These are phyloP conservation scores for Megalonaias nervosa DNA, from an alignment of 1,140 invertebrate species.

Conservation along the genomic window DNA sequence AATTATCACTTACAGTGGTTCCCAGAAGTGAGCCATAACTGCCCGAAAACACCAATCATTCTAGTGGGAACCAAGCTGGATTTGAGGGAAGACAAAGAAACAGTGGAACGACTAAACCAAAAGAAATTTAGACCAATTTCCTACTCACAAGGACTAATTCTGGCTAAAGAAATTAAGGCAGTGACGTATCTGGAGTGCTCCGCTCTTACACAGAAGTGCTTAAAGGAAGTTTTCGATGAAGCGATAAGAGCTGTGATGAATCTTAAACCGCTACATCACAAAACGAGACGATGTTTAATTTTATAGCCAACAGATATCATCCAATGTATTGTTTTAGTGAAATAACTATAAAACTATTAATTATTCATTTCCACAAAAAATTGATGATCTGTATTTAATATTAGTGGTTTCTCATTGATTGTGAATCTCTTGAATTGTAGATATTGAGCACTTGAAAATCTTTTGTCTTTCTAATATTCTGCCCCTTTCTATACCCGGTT, in stretches of 20 bases:
- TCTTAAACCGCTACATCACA: constrained; percentile 56
- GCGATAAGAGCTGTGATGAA: constrained; percentile 73
- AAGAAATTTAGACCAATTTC: constrained; percentile 98
- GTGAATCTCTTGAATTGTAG: no score
- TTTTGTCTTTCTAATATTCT: no score
- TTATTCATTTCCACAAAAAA: no score
- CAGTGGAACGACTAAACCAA: constrained; percentile 97
- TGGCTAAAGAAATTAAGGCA: constrained; percentile 96
- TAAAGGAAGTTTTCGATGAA: constrained; percentile 75
- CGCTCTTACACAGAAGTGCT: constrained; percentile 75
- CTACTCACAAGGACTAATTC: constrained; percentile 95
- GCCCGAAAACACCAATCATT: constrained; percentile 77
- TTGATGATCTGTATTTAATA: no score
- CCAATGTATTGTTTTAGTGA: no score
- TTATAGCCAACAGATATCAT: no score
- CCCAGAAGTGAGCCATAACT: constrained; percentile 77
- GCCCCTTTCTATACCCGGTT: no score
- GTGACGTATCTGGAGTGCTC: constrained; percentile 71
- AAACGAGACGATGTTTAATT: constrained; percentile 20
- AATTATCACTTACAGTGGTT: constrained; percentile 68
- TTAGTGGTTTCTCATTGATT: no score
- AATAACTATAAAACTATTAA: no score
- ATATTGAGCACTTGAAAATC: no score
- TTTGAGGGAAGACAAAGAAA: constrained; percentile 97
- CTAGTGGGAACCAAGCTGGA: constrained; percentile 83